phyloP scores from a whole-genome alignment of 1,140 invertebrate genomes.

The Lordiphosa collinella region DNA sequence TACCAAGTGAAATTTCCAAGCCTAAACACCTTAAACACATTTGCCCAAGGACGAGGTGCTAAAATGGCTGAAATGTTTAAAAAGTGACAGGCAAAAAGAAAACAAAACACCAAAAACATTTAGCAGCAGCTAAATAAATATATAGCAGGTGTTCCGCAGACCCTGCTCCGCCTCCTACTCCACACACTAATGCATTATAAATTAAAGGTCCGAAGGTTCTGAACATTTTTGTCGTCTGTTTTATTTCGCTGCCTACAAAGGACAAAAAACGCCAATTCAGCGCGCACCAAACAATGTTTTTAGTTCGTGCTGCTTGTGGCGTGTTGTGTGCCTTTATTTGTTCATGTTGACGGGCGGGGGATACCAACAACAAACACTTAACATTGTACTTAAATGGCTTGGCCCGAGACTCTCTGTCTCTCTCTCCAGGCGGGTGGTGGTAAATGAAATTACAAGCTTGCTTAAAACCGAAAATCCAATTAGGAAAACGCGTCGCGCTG shows the following conservation, averaged over 20 bases:
- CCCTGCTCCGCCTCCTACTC: neutral
- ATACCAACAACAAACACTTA: conserved; percentile 41
- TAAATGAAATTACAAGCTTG: conserved; percentile 75
- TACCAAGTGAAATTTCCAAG: conserved; percentile 40
- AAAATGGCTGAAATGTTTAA: conserved; percentile 67
- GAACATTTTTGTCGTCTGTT: conserved; percentile 48
- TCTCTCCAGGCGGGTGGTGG: conserved; percentile 24
- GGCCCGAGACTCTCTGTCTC: conserved; percentile 16
- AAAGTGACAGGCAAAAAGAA: conserved; percentile 17
- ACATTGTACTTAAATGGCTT: conserved; percentile 71
- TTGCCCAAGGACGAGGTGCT: conserved; percentile 41
- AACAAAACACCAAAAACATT: conserved; percentile 19
- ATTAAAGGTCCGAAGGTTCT: conserved; percentile 29
- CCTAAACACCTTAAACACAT: conserved; percentile 43
- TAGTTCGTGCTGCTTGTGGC: conserved; percentile 54
- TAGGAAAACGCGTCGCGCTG: conserved; percentile 51
- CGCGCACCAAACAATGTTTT: conserved; percentile 47
- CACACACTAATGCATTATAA: conserved; percentile 31
- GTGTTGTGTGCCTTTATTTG: conserved; percentile 37
- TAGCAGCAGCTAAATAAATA: conserved; percentile 33
- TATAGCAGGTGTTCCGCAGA: conserved; percentile 1
- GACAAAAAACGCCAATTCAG: conserved; percentile 64
- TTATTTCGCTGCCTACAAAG: conserved; percentile 25
- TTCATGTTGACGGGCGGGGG: conserved; percentile 2
- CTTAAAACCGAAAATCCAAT: conserved; percentile 76